Conservation (phyloP, 2,888 invertebrate species). For the Belgica antarctica region DNA sequence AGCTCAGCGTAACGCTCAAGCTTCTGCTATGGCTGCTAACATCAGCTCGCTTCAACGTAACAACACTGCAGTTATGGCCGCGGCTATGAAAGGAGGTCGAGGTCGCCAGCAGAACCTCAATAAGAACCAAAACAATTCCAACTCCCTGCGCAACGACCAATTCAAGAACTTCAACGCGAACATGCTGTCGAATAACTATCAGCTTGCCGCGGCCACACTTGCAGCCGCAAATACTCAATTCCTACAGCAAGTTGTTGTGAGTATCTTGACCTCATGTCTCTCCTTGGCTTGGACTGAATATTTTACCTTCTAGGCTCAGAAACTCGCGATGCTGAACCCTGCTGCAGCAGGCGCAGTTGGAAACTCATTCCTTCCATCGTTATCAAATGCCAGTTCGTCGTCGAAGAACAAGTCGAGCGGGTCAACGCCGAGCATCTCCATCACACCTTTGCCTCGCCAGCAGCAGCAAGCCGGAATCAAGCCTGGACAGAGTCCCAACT, state of each 20-base stretch:
- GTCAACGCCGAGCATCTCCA: constrained; percentile 82
- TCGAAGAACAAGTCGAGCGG: constrained; percentile 44
- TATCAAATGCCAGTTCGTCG: constrained; percentile 6
- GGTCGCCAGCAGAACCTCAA: constrained; percentile 50
- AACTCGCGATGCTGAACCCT: constrained; percentile 40
- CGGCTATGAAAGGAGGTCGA: constrained; percentile 50
- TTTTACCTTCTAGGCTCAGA: constrained; percentile 31
- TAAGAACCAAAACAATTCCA: constrained; percentile 48
- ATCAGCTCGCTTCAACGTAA: constrained; percentile 50
- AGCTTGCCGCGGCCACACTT: constrained; percentile 47
- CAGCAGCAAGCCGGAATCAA: constrained; percentile 63
- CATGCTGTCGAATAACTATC: constrained; percentile 53
- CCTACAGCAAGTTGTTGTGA: constrained; percentile 44
- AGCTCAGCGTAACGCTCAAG: constrained; percentile 48
- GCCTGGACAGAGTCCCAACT: constrained; percentile 54
- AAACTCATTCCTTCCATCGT: constrained; percentile 15
- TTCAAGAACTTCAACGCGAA: constrained; percentile 47
- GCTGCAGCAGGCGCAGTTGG: constrained; percentile 14
- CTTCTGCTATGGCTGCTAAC: constrained; percentile 37
- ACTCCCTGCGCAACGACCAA: constrained; percentile 45
- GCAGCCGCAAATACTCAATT: constrained; percentile 43
- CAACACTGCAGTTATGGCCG: constrained; percentile 51
- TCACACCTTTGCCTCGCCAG: constrained; percentile 80
- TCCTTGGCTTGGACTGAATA: background rate
- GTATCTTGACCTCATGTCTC: background rate